A percentile compares a stretch with the other conserved stretches of the same genome.
Evolutionary conservation across 1,140 invertebrate species (phyloP).

Genomic region (Cecropterus lyciades): DNA sequence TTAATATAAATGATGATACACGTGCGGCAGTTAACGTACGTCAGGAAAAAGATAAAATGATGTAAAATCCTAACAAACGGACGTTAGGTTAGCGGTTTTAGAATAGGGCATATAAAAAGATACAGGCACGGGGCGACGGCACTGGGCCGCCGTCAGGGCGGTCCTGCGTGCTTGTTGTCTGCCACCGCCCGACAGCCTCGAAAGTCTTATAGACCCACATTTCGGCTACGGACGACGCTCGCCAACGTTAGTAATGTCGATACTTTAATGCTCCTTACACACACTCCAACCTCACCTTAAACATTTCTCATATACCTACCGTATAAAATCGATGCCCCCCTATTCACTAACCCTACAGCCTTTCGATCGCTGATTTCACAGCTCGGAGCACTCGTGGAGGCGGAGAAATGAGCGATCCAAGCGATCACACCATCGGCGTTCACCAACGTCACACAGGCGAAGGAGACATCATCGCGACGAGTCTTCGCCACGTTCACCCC

Average conservation of each 20-base stretch:
- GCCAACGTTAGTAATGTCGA: constrained; percentile 69
- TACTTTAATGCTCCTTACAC: constrained; percentile 47
- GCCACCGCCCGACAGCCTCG: constrained; percentile 66
- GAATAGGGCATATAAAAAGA: constrained; percentile 33
- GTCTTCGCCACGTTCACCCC: constrained; percentile 80
- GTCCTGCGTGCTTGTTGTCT: constrained; percentile 71
- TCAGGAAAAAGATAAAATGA: neutral
- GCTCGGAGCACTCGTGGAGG: constrained; percentile 86
- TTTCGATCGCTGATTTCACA: constrained; percentile 81
- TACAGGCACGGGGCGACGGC: constrained; percentile 57
- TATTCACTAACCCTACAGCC: constrained; percentile 77
- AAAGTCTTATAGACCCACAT: constrained; percentile 63
- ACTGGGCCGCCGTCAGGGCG: constrained; percentile 64
- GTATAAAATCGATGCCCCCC: constrained; percentile 47
- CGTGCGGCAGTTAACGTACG: too few species aligned
- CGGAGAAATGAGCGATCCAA: constrained; percentile 86
- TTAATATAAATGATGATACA: too few species aligned
- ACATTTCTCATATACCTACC: constrained; percentile 51
- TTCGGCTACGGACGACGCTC: constrained; percentile 61
- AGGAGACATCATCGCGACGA: constrained; percentile 86
- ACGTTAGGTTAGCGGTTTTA: constrained; percentile 11
- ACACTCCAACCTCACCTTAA: constrained; percentile 64
- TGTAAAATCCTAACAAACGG: neutral
- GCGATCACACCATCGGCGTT: constrained; percentile 86
- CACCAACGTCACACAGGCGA: constrained; percentile 84